Conservation (phyloP, 2,888 invertebrate species). For the Brachyptera putata region DNA sequence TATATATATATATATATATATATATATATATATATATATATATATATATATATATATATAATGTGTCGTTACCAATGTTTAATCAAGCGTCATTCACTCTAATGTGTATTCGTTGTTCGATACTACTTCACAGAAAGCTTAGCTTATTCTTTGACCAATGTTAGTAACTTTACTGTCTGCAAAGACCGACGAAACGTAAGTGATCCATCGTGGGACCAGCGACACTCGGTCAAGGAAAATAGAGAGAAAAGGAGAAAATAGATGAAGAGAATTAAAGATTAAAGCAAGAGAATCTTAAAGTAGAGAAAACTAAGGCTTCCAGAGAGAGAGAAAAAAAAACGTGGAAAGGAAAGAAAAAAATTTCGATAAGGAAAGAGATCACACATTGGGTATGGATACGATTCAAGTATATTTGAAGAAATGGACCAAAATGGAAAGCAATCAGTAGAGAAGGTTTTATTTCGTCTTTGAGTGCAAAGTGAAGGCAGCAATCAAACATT, state of each 20-base stretch:
- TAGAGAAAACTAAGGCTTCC: not conserved
- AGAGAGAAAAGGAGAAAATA: not conserved
- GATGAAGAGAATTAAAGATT: conserved; percentile 16
- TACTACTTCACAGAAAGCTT: too few relatives aligned
- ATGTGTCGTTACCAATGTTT: too few relatives aligned
- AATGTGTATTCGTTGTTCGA: too few relatives aligned
- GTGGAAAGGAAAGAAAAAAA: not conserved
- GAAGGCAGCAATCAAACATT: too few relatives aligned
- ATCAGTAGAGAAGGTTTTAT: conserved; percentile 9
- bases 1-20: too few relatives aligned
- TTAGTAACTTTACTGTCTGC: too few relatives aligned
- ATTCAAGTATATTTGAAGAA: conserved; percentile 2
- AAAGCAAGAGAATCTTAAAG: not conserved
- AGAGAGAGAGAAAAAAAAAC: not conserved
- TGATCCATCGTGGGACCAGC: not conserved
- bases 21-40: too few relatives aligned
- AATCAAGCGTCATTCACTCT: too few relatives aligned
- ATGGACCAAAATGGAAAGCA: conserved; percentile 3
- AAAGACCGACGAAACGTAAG: not conserved
- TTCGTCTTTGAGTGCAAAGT: conserved; percentile 12
- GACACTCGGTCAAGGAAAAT: not conserved
- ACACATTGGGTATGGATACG: too few relatives aligned
- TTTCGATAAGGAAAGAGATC: not conserved
- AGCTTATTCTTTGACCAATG: too few relatives aligned
- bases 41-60: too few relatives aligned